Evolutionary conservation across 1,140 invertebrate genomes (phyloP).

Genomic region (Pseudomyrmex concolor): DNA sequence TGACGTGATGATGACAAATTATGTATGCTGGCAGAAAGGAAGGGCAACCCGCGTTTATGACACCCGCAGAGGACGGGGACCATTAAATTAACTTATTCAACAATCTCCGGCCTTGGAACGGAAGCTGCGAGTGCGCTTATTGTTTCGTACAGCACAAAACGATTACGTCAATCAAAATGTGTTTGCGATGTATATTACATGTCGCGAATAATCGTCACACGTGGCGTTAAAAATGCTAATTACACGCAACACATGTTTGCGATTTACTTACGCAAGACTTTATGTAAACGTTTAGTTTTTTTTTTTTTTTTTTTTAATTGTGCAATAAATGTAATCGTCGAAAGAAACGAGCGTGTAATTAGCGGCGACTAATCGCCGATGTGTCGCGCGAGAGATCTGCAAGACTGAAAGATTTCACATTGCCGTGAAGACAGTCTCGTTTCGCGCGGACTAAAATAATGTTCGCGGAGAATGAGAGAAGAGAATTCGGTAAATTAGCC

Average conservation of each 20-base stretch:
- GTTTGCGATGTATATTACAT: background rate
- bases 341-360: too few relatives aligned
- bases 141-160: constrained; percentile 11
- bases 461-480: background rate
- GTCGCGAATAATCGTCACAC: background rate
- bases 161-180: background rate
- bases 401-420: too few relatives aligned
- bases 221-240: too few relatives aligned
- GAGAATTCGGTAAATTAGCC: background rate
- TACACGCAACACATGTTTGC: too few relatives aligned
- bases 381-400: too few relatives aligned
- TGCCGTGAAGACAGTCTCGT: background rate
- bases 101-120: constrained; percentile 72
- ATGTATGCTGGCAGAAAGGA: constrained; percentile 64
- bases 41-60: constrained; percentile 68
- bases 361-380: too few relatives aligned
- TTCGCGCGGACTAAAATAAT: background rate
- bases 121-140: constrained; percentile 48
- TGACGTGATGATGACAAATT: constrained; percentile 60
- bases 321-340: too few relatives aligned
- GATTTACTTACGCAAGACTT: too few relatives aligned
- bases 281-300: too few relatives aligned
- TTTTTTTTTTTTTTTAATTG: too few relatives aligned
- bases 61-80: constrained; percentile 76
- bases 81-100: constrained; percentile 83